These are phyloP conservation scores for Ascaphus truei DNA, from an alignment of 2,113 vertebrate genomes.

Conservation along the genomic window DNA sequence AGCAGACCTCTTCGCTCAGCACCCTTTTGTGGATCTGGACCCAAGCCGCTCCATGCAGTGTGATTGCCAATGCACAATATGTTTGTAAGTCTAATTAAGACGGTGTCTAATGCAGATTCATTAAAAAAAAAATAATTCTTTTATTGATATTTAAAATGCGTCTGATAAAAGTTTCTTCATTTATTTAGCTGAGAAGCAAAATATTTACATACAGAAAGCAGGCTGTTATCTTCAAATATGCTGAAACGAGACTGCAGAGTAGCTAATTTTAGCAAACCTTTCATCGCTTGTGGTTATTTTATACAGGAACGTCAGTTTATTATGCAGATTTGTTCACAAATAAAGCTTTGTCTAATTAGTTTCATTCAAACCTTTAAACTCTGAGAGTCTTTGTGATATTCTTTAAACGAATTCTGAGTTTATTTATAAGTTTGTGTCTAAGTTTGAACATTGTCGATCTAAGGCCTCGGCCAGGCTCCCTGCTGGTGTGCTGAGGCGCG, in stretches of 20 bases:
- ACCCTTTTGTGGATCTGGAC: too few species aligned
- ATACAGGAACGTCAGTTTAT: background rate
- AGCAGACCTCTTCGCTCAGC: too few species aligned
- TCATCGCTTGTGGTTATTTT: background rate
- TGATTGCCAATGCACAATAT: too few species aligned
- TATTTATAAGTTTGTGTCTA: too few species aligned
- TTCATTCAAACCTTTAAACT: conserved; percentile 21
- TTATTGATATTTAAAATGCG: too few species aligned
- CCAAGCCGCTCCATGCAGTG: too few species aligned
- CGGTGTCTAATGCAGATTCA: background rate
- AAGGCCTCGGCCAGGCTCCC: too few species aligned
- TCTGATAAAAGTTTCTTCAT: background rate
- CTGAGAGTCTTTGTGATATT: conserved; percentile 11
- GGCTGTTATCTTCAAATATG: conserved; percentile 22
- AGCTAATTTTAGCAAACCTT: conserved; percentile 12
- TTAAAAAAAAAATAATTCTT: background rate
- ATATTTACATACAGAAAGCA: conserved; percentile 8
- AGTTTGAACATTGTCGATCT: too few species aligned
- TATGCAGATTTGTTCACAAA: conserved; percentile 19
- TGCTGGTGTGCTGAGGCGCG: too few species aligned
- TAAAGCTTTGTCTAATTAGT: conserved; percentile 24
- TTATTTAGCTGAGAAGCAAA: background rate
- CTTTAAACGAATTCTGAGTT: background rate
- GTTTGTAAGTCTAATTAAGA: too few species aligned
- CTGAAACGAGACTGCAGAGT: conserved; percentile 4